Evolutionary conservation across 2,797 vertebrate species (phyloP).

Genomic region (Acipenser ruthenus): DNA sequence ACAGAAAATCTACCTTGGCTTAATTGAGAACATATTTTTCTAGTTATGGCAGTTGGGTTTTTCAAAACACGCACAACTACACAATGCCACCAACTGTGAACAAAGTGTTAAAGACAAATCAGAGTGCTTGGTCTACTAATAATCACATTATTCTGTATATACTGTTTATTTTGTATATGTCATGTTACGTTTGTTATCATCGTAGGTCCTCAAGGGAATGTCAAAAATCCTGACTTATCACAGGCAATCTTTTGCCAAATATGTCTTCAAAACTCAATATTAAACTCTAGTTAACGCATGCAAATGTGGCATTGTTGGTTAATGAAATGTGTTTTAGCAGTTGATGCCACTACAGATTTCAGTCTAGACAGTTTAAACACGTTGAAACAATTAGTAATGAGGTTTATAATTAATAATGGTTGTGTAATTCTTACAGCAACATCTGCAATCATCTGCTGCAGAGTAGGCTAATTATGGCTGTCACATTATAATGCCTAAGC

Average conservation of each 20-base stretch:
- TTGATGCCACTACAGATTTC: slow-evolving; percentile 30
- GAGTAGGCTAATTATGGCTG: slow-evolving; percentile 29
- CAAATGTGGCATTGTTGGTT: slow-evolving; percentile 62
- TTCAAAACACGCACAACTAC: neutral
- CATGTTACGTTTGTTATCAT: slow-evolving; percentile 38
- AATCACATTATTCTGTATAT: slow-evolving; percentile 20
- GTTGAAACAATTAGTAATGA: slow-evolving; percentile 64
- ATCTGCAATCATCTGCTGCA: slow-evolving; percentile 38
- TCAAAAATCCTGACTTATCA: slow-evolving; percentile 31
- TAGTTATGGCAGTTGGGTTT: neutral
- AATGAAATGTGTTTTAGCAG: slow-evolving; percentile 59
- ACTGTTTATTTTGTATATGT: slow-evolving; percentile 35
- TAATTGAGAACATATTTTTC: neutral
- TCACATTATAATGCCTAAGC: neutral
- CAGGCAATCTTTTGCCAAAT: slow-evolving; percentile 43
- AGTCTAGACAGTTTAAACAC: slow-evolving; percentile 45
- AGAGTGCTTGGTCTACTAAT: neutral
- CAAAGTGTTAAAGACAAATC: neutral
- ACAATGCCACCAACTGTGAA: neutral
- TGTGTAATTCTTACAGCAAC: slow-evolving; percentile 37
- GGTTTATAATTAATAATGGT: slow-evolving; percentile 37
- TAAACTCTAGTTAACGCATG: slow-evolving; percentile 47
- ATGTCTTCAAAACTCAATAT: slow-evolving; percentile 47
- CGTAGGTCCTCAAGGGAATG: slow-evolving; percentile 35
- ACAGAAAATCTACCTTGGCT: too few species aligned